phyloP scores from a whole-genome alignment of 2,888 invertebrate species.

The Xestia ashworthii region DNA sequence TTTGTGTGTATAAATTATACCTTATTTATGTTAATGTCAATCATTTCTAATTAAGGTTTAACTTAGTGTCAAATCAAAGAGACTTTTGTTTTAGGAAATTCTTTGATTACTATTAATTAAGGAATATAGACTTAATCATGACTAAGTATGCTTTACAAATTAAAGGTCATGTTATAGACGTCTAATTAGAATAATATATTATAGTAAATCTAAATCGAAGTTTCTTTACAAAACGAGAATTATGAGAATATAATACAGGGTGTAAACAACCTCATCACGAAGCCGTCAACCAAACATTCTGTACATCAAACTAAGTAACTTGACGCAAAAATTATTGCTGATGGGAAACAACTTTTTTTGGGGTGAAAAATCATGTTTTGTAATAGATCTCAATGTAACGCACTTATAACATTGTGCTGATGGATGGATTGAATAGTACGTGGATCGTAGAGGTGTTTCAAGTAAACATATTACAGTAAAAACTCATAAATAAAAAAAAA shows the following conservation, averaged over 20 bases:
- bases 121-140: not conserved
- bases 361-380: too few relatives aligned
- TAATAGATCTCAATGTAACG: too few relatives aligned
- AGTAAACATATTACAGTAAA: too few relatives aligned
- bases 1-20: not conserved
- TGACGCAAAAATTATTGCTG: too few relatives aligned
- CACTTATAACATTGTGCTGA: too few relatives aligned
- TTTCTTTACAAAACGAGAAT: not conserved
- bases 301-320: too few relatives aligned
- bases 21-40: not conserved
- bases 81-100: not conserved
- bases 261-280: too few relatives aligned
- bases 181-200: not conserved
- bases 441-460: too few relatives aligned
- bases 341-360: too few relatives aligned
- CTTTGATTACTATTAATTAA: not conserved
- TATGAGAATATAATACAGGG: not conserved
- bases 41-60: not conserved
- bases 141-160: not conserved
- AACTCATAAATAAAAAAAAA: too few relatives aligned
- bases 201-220: not conserved
- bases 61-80: slow-evolving; percentile 3
- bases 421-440: too few relatives aligned
- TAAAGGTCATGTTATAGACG: not conserved
- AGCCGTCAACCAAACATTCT: too few relatives aligned